A percentile compares a stretch with the other conserved stretches of the same genome.
phyloP scores from a whole-genome alignment of 2,888 invertebrate species.

The Suillia variegata region DNA sequence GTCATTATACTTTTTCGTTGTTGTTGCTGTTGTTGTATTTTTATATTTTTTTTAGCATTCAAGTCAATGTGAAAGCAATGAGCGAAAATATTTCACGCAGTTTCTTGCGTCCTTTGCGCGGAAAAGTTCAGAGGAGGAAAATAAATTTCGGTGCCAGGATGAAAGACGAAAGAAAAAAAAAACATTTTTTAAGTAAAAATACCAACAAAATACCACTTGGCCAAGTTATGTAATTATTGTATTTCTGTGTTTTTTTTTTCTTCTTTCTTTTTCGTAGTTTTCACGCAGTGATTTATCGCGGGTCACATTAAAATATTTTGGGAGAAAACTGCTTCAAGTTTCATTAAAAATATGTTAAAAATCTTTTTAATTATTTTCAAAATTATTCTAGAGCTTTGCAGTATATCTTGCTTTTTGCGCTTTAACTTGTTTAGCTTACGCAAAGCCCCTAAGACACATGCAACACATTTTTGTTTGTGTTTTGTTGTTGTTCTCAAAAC shows the following conservation, averaged over 20 bases:
- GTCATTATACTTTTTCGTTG: neutral
- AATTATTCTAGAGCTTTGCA: too few species aligned
- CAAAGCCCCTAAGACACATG: too few species aligned
- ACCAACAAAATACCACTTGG: neutral
- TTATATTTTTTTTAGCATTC: too few species aligned
- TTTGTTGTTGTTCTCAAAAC: slow-evolving; percentile 23
- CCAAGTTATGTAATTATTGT: neutral
- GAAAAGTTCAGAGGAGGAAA: too few species aligned
- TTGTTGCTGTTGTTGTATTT: too few species aligned
- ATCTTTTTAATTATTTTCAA: too few species aligned
- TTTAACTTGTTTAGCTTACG: too few species aligned
- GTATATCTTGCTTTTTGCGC: neutral
- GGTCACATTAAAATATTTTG: neutral
- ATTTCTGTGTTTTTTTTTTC: neutral
- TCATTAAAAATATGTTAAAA: too few species aligned
- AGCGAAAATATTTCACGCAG: neutral
- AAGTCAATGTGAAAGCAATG: neutral
- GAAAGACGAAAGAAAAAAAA: neutral
- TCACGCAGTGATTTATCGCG: neutral
- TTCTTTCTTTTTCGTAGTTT: neutral
- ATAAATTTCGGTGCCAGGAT: neutral
- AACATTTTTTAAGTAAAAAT: too few species aligned
- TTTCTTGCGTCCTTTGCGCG: neutral
- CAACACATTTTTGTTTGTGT: too few species aligned
- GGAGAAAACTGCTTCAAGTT: too few species aligned